Percentiles rank a stretch among this genome's conserved stretches.
These are phyloP conservation scores for Takifugu ocellatus DNA, from an alignment of 2,797 vertebrate species.

Conservation along the genomic window DNA sequence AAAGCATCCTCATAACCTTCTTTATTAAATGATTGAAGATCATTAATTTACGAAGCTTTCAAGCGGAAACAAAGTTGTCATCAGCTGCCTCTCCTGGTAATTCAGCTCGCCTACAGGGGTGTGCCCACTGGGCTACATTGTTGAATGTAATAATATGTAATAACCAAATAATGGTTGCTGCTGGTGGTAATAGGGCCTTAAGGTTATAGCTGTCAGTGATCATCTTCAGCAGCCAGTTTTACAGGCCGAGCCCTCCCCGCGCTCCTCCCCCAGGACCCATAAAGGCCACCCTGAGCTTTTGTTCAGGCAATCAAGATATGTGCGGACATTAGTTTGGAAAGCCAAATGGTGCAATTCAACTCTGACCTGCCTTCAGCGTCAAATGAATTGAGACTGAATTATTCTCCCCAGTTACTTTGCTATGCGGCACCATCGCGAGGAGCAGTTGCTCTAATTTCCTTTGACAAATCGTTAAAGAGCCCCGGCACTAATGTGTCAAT, in stretches of 20 bases:
- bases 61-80: constrained; percentile 34
- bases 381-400: constrained; percentile 73
- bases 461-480: constrained; percentile 74
- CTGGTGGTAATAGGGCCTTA: constrained; percentile 74
- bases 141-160: constrained; percentile 75
- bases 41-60: constrained; percentile 17
- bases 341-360: constrained; percentile 79
- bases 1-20: neutral
- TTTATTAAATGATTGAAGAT: constrained; percentile 20
- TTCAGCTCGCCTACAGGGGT: constrained; percentile 44
- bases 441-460: constrained; percentile 70
- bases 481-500: constrained; percentile 63
- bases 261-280: constrained; percentile 67
- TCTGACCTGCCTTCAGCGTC: constrained; percentile 73
- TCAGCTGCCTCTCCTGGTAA: constrained; percentile 20
- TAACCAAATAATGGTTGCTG: constrained; percentile 72
- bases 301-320: constrained; percentile 79
- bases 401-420: constrained; percentile 71
- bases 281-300: constrained; percentile 76
- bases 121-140: constrained; percentile 66
- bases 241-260: constrained; percentile 58
- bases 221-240: constrained; percentile 75
- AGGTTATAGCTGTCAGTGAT: constrained; percentile 78
- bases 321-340: constrained; percentile 75
- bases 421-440: constrained; percentile 60